Base-by-base conservation (phyloP, 1,140 invertebrate species). In the Rhyacophila brunnea region DNA sequence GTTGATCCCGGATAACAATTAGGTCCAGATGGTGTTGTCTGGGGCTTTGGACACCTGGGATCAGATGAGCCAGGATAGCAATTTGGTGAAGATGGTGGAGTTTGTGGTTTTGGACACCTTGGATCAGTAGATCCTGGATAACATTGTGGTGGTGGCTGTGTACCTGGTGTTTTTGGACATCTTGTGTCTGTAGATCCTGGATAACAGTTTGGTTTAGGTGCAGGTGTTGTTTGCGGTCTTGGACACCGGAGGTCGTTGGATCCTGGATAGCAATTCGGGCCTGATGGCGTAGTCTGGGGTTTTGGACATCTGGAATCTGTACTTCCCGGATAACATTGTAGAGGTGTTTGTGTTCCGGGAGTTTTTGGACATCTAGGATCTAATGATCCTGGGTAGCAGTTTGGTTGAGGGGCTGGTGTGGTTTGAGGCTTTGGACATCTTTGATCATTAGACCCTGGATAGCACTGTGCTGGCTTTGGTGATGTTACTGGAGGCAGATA, bases 271-370 rank as follows among this genome's bases (percentile, higher is more conserved):
- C 74, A 77, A 0, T 49, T 45, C 19, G 69, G 64, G 49, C 58
- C 36, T 53, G 60, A 48, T 0, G 40, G 60, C 49, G 57, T 47
- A 2, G 50, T 46, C 40, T n/a, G n/a, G n/a, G 58, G 60, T 36
- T 67, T 62, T 14, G 77, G 75, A 65, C 75, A 79, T 44, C 73
- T 65, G 15, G 78, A 75, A 68, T 79, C 73, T 5, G 63, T 66
- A 15, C 48, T 48, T 17, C 15, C 47, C 51, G 60, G 36, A 48
- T 60, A 65, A 59, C 56, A 50, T 54, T 58, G 52, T 48, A 63
- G 52, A 10, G 54, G 53, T 6, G 43, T 47, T 19, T 60, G 64
- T 7, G 62, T 55, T n/a, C n/a, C n/a, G 14, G 62, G 51, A 19
- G 61, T 49, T 23, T 60, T 55, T 17, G 72, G 72, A 64, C 73